A percentile compares a stretch with the other conserved stretches of the same genome.
These are phyloP conservation scores for Pterophyllum scalare DNA, from an alignment of 2,113 vertebrate species.

Conservation along the genomic window DNA sequence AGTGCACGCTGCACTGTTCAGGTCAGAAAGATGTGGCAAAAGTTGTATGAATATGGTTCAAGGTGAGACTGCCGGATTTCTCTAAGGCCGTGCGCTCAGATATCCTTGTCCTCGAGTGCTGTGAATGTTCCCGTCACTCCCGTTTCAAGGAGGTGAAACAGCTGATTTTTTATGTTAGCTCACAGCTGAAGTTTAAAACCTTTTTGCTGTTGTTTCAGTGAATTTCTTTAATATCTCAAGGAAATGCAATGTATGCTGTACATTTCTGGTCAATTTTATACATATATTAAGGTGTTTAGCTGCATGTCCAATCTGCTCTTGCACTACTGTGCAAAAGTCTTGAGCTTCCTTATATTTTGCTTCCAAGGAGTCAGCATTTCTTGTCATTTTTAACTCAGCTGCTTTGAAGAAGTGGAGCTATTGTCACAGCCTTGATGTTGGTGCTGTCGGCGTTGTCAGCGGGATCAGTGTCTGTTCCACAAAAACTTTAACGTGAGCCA, in stretches of 20 bases:
- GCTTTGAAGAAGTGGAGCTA: no score
- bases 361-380: background rate
- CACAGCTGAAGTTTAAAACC: background rate
- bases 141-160: no score
- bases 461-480: no score
- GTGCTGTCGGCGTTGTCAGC: no score
- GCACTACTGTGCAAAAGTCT: background rate
- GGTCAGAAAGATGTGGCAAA: background rate
- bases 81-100: background rate
- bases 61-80: background rate
- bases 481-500: no score
- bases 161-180: no score
- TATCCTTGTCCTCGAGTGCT: background rate
- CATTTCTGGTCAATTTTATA: background rate
- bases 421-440: no score
- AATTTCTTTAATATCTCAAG: background rate
- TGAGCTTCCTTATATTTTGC: background rate
- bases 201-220: background rate
- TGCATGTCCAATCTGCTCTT: background rate
- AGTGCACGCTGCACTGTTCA: background rate
- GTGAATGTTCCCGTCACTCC: background rate
- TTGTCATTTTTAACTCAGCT: background rate
- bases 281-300: background rate
- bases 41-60: conserved; percentile 2
- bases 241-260: no score